Conservation (phyloP, 2,797 vertebrate genomes). For the Pteronotus mesoamericanus region DNA sequence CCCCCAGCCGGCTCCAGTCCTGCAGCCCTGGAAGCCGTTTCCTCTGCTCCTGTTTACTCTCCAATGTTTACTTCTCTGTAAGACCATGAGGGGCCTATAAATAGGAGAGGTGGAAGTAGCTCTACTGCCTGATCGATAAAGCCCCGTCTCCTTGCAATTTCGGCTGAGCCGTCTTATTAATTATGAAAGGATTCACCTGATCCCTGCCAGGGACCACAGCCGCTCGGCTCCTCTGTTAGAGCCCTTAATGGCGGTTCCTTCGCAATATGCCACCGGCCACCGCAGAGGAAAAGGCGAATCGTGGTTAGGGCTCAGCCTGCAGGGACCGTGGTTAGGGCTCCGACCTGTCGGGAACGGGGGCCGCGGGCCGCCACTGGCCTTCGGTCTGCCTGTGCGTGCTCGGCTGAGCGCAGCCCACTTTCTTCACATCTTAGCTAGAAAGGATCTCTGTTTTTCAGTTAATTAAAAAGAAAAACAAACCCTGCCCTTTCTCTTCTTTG, state of each 20-base stretch:
- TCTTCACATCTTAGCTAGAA: not conserved
- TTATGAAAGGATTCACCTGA: slow-evolving; percentile 82
- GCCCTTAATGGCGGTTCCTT: slow-evolving; percentile 76
- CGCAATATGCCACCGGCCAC: slow-evolving; percentile 9
- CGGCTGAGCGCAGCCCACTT: too few species aligned
- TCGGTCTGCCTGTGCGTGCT: not conserved
- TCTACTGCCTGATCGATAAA: slow-evolving; percentile 80
- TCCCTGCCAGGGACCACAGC: slow-evolving; percentile 61
- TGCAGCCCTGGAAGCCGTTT: not conserved
- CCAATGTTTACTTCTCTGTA: slow-evolving; percentile 68
- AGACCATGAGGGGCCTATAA: slow-evolving; percentile 78
- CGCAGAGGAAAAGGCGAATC: not conserved
- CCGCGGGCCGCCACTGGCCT: fast-evolving
- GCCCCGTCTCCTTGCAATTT: slow-evolving; percentile 73
- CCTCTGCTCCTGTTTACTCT: slow-evolving; percentile 60
- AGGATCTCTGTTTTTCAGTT: not conserved
- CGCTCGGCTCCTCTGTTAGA: slow-evolving; percentile 46
- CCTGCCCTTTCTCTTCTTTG: not conserved
- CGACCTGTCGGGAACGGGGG: not conserved
- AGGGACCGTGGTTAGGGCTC: not conserved
- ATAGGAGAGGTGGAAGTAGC: slow-evolving; percentile 78
- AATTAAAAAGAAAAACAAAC: not conserved
- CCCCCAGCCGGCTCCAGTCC: not conserved
- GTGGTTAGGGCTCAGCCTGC: not conserved
- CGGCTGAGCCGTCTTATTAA: slow-evolving; percentile 83